These are phyloP conservation scores for Pteronura brasiliensis DNA, from an alignment of 2,113 vertebrate species.

Conservation along the genomic window DNA sequence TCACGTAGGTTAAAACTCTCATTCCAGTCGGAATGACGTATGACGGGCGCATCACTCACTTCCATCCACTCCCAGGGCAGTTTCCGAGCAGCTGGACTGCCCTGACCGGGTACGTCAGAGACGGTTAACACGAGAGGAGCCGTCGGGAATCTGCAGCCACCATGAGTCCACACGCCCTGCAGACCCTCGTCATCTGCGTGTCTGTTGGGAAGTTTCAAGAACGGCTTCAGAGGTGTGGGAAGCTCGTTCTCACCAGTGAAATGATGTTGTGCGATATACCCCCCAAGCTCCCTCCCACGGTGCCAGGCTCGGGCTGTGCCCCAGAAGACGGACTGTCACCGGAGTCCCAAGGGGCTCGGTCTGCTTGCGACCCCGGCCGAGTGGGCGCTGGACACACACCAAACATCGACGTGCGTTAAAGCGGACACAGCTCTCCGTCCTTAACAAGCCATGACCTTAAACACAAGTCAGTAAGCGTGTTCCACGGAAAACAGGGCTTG, in stretches of 20 bases:
- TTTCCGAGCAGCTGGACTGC: neutral
- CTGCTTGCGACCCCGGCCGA: fast-evolving
- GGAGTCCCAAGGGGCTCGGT: fast-evolving
- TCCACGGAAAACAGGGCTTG: fast-evolving
- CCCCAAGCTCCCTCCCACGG: fast-evolving
- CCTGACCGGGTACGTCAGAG: neutral
- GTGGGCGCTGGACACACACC: fast-evolving
- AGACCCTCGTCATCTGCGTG: neutral
- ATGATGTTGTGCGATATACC: fast-evolving
- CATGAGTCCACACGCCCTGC: neutral
- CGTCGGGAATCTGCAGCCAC: neutral
- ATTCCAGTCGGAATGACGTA: fast-evolving
- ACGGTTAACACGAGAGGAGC: fast-evolving
- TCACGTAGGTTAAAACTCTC: neutral
- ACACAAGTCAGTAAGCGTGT: fast-evolving
- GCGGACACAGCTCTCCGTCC: neutral
- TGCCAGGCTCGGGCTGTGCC: fast-evolving
- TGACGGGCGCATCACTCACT: fast-evolving
- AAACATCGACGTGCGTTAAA: fast-evolving
- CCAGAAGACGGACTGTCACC: fast-evolving
- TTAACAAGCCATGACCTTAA: fast-evolving
- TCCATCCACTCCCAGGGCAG: neutral
- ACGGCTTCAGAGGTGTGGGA: fast-evolving
- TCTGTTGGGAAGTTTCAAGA: neutral
- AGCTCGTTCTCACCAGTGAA: neutral